Base-by-base conservation (phyloP, 37 sponge, comb jelly and placozoan species). In the Dysidea cf. avara region DNA sequence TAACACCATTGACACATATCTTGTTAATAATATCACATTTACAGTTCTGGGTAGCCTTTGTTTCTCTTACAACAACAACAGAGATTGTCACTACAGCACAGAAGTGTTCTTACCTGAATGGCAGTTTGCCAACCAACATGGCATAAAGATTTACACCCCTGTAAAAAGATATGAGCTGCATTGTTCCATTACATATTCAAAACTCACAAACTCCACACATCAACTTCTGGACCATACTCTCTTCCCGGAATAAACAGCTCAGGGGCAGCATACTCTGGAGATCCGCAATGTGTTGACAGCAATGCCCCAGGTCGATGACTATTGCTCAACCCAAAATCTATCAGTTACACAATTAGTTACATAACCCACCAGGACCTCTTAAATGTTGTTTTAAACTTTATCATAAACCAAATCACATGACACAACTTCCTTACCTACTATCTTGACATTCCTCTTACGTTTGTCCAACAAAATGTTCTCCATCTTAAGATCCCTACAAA, bases 71-170 rank as follows among this genome's bases (percentile, higher is more conserved):
- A n/a, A n/a, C n/a, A n/a, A n/a, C n/a, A n/a, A n/a, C n/a, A n/a
- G n/a, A n/a, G n/a, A n/a, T n/a, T n/a, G n/a, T n/a, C n/a, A n/a
- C n/a, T n/a, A n/a, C n/a, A n/a, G n/a, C 37, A 21, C 35, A 68
- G 70, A 61, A 16, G 72, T 74, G n/a, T n/a, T n/a, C n/a, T n/a
- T n/a, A n/a, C n/a, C 94, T 74, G 75, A 97, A 97, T 21, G 97
- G 97, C 17, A 97, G 91, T 51, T 84, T 93, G 0, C 97, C 97
- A 2, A 89, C 83, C 49, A 97, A 31, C 97, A 97, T 97, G 30
- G 94, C 97, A 79, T 87, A 97, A 91, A 97, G 90, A 76, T 97
- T 97, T 56, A 97, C 97, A 31, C 97, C 97, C 16, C 96, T 95
- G 72, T 14, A 46, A 33, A 50, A 48, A 47, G 54, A 38, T 59